phyloP scores from a whole-genome alignment of 2,113 vertebrate species.

The Cephalopterus ornatus region DNA sequence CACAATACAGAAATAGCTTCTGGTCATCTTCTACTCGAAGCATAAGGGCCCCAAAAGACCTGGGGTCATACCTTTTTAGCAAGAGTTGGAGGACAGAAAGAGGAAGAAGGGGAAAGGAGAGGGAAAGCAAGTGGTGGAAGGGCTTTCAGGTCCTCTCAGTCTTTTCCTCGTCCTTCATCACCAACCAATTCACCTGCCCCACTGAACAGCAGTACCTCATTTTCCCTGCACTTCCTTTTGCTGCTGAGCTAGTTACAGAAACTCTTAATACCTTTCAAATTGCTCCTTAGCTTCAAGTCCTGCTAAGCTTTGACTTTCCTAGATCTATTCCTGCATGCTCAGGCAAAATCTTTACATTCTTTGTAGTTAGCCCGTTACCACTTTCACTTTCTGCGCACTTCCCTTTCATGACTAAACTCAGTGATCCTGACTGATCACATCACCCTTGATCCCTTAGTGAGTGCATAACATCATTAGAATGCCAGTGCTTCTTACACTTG shows the following conservation, averaged over 20 bases:
- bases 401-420: neutral
- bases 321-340: neutral
- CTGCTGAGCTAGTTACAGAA: neutral
- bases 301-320: neutral
- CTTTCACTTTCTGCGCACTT: neutral
- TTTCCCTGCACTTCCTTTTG: neutral
- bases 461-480: neutral
- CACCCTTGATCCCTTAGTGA: neutral
- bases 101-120: neutral
- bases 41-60: neutral
- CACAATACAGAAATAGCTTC: neutral
- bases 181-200: neutral
- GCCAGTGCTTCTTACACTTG: neutral
- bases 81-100: neutral
- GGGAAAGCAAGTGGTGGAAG: neutral
- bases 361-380: neutral
- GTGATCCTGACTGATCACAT: fast-evolving
- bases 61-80: neutral
- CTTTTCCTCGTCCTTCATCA: neutral
- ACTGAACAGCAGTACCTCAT: neutral
- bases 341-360: neutral
- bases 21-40: neutral
- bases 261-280: neutral
- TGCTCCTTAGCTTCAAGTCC: neutral
- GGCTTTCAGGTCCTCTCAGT: neutral